phyloP scores from a whole-genome alignment of 2,113 vertebrate species.

The Rhizomys pruinosus region DNA sequence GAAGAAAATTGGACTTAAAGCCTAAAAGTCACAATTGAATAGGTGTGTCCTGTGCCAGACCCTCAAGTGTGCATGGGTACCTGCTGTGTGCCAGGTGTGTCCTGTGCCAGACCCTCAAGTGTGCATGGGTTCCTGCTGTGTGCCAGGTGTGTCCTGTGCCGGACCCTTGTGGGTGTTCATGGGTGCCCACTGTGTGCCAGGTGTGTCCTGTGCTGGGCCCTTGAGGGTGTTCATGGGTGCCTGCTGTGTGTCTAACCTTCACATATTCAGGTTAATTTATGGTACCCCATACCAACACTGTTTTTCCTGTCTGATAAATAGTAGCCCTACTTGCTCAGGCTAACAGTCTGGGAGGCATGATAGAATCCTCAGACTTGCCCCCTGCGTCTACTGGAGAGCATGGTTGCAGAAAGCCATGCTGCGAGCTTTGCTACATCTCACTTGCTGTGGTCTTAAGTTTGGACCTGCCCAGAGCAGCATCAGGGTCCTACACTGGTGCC shows the following conservation, averaged over 20 bases:
- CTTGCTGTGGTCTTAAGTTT: background rate
- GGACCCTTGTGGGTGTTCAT: too few species aligned
- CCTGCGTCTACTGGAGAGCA: background rate
- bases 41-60: too few species aligned
- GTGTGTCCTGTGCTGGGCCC: too few species aligned
- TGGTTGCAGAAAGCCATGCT: too few species aligned
- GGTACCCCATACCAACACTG: background rate
- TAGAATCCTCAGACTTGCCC: too few species aligned
- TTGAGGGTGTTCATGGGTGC: too few species aligned
- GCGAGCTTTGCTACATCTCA: background rate
- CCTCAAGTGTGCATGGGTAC: too few species aligned
- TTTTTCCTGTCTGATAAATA: background rate
- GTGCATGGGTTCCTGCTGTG: too few species aligned
- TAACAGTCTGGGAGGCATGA: background rate
- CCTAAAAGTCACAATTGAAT: background rate
- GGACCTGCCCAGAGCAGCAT: background rate
- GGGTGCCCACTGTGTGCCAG: too few species aligned
- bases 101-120: too few species aligned
- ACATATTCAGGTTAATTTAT: background rate
- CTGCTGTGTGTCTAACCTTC: background rate
- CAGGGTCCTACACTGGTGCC: background rate
- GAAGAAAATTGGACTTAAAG: background rate
- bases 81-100: too few species aligned
- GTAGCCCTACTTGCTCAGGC: background rate
- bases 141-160: too few species aligned